phyloP scores from a whole-genome alignment of 37 sponge, comb jelly and placozoan genomes.

The Crambe crambe region DNA sequence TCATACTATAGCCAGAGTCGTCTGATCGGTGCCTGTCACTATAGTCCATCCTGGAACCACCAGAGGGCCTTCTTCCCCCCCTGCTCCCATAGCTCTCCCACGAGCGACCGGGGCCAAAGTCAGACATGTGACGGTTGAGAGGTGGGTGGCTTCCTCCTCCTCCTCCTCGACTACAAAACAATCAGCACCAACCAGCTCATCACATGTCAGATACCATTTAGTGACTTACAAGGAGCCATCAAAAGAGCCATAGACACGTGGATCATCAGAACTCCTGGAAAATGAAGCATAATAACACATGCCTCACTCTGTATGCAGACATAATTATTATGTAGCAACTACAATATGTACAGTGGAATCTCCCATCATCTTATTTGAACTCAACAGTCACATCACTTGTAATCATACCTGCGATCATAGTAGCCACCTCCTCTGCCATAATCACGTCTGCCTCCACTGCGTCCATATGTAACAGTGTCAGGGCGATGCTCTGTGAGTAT shows the following conservation, averaged over 20 bases:
- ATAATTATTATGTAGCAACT: too few species aligned
- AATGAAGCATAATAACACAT: too few species aligned
- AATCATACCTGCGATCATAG: neutral
- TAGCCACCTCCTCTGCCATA: slow-evolving; percentile 15
- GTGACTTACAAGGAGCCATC: neutral
- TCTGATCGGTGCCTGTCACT: neutral
- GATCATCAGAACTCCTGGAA: neutral
- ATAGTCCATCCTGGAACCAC: slow-evolving; percentile 4
- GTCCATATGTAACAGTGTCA: neutral
- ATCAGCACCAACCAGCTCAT: neutral
- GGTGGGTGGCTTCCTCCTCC: slow-evolving; percentile 3
- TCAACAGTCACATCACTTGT: neutral
- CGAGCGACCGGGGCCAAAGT: slow-evolving; percentile 24
- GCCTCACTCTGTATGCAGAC: too few species aligned
- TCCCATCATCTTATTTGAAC: neutral
- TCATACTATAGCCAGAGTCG: neutral
- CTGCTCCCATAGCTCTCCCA: slow-evolving; percentile 39
- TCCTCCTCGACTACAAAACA: neutral
- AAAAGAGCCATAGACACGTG: neutral
- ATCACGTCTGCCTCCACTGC: slow-evolving; percentile 5
- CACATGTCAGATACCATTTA: neutral
- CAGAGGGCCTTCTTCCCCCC: slow-evolving; percentile 14
- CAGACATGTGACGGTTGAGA: slow-evolving; percentile 29
- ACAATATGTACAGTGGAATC: too few species aligned
- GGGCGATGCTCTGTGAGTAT: neutral